These are phyloP conservation scores for Belonocnema kinseyi DNA, from an alignment of 1,140 invertebrate genomes.

Conservation along the genomic window DNA sequence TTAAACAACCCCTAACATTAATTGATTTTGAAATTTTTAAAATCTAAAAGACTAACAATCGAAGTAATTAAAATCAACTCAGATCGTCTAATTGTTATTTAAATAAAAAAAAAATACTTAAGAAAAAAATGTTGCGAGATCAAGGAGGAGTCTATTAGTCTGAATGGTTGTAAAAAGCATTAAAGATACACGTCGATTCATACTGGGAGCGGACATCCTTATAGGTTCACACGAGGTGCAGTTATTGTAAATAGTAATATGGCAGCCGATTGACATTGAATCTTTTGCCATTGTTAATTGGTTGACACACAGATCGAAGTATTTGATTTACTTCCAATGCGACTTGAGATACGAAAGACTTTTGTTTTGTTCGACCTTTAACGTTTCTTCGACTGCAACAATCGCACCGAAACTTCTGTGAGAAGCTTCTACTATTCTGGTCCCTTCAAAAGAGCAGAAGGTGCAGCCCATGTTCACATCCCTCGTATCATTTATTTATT, in stretches of 20 bases:
- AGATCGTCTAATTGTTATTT: too few species aligned
- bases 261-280: conserved; percentile 62
- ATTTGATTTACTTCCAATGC: conserved; percentile 54
- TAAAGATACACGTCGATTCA: conserved; percentile 15
- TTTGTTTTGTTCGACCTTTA: conserved; percentile 52
- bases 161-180: background rate
- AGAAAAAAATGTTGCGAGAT: background rate
- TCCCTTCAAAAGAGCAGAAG: conserved; percentile 36
- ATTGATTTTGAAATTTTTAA: too few species aligned
- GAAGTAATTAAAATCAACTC: too few species aligned
- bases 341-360: conserved; percentile 52
- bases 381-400: conserved; percentile 39
- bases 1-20: too few species aligned
- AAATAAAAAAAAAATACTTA: too few species aligned
- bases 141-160: background rate
- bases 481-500: too few species aligned
- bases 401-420: conserved; percentile 16
- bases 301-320: conserved; percentile 56
- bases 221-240: conserved; percentile 67
- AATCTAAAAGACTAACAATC: too few species aligned
- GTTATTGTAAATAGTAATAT: conserved; percentile 53
- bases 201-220: conserved; percentile 64
- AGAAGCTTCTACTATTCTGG: conserved; percentile 35
- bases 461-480: too few species aligned
- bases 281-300: conserved; percentile 55